A percentile compares a stretch with the other conserved stretches of the same genome.
Evolutionary conservation across 2,797 vertebrate genomes (phyloP).

Genomic region (Esox lucius): DNA sequence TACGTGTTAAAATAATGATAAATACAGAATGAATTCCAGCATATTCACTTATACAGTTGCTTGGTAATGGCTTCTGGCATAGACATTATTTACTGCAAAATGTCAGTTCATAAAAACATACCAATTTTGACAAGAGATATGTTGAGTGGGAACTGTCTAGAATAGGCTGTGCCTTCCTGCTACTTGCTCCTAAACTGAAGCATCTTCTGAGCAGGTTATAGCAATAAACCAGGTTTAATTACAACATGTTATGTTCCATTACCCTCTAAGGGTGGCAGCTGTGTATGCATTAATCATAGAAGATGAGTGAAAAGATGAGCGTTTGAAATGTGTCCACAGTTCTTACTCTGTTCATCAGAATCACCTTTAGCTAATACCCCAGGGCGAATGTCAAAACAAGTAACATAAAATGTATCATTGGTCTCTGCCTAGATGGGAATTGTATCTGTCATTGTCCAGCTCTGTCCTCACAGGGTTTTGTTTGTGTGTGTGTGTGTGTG

Average conservation of each 20-base stretch:
- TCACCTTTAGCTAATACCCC: too few relatives aligned
- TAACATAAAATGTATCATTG: not conserved
- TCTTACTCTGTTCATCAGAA: not conserved
- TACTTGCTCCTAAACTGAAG: not conserved
- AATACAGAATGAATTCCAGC: too few relatives aligned
- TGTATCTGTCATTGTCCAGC: conserved; percentile 3
- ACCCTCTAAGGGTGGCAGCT: not conserved
- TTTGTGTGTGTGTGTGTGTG: not conserved
- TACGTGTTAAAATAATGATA: too few relatives aligned
- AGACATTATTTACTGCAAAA: too few relatives aligned
- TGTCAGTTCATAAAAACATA: too few relatives aligned
- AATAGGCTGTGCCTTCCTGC: not conserved
- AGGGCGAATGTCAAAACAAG: not conserved
- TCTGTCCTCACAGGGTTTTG: conserved; percentile 3
- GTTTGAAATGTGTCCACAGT: not conserved
- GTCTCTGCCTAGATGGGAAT: not conserved
- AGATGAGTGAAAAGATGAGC: not conserved
- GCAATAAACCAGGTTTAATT: not conserved
- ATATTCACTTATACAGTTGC: too few relatives aligned
- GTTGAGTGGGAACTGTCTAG: not conserved
- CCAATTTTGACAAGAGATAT: too few relatives aligned
- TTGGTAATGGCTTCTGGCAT: too few relatives aligned
- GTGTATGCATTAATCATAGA: conserved; percentile 3
- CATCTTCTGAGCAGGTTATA: not conserved
- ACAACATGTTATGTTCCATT: conserved; percentile 8